A percentile compares a stretch with the other conserved stretches of the same genome.
Evolutionary conservation across 2,888 invertebrate species (phyloP).

Genomic region (Maniola hyperantus): DNA sequence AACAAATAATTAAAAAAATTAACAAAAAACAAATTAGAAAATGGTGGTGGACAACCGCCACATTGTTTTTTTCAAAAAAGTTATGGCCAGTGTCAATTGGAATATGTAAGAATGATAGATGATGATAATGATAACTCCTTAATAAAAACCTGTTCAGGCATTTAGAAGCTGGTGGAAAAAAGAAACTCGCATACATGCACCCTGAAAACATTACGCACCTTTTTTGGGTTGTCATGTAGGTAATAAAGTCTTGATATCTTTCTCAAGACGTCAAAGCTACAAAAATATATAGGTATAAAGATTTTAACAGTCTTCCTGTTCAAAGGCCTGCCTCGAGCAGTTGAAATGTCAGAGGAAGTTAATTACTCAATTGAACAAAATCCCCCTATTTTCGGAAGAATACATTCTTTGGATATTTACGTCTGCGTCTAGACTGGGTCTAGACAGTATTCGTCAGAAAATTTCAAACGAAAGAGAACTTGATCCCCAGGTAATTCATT

Average conservation of each 20-base stretch:
- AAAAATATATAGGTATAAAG: background rate
- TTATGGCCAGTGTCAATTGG: too few relatives aligned
- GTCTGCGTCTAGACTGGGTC: slow-evolving; percentile 39
- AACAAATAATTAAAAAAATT: too few relatives aligned
- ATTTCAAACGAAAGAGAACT: slow-evolving; percentile 34
- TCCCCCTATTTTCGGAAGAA: slow-evolving; percentile 26
- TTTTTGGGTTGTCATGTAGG: background rate
- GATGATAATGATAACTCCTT: too few relatives aligned
- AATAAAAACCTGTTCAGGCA: too few relatives aligned
- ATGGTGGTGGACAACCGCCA: too few relatives aligned
- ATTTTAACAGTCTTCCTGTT: too few relatives aligned
- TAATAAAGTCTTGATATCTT: background rate
- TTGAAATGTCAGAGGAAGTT: slow-evolving; percentile 14
- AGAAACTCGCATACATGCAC: too few relatives aligned
- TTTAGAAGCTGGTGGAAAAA: too few relatives aligned
- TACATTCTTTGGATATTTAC: slow-evolving; percentile 30
- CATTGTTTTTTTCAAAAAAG: too few relatives aligned
- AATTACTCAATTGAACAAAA: slow-evolving; percentile 16
- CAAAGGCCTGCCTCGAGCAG: background rate
- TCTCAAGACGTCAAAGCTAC: background rate
- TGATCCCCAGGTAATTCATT: slow-evolving; percentile 32
- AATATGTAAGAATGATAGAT: too few relatives aligned
- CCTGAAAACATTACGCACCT: too few relatives aligned
- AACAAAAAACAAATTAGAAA: too few relatives aligned
- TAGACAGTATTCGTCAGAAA: slow-evolving; percentile 37